phyloP scores from a whole-genome alignment of 2,113 vertebrate species.

The Coptodon bakossiorum region DNA sequence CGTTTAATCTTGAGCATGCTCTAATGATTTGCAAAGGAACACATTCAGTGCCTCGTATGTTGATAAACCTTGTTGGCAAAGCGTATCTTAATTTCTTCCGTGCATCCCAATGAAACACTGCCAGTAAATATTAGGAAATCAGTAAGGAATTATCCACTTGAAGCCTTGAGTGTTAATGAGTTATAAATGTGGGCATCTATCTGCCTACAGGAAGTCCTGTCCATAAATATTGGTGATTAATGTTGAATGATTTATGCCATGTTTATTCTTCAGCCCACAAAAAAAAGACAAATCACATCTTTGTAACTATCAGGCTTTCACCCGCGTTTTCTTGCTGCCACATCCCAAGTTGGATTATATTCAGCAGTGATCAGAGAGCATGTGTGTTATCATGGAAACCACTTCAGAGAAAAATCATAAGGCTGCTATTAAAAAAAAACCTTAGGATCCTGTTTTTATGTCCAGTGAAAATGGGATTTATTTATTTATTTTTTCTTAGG shows the following conservation, averaged over 20 bases:
- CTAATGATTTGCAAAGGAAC: conserved; percentile 41
- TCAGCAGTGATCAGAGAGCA: background rate
- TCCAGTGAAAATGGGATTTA: background rate
- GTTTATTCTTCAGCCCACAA: background rate
- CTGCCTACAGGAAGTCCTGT: background rate
- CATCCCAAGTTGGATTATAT: background rate
- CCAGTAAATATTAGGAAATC: background rate
- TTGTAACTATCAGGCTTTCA: background rate
- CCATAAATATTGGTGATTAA: background rate
- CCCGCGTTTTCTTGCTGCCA: background rate
- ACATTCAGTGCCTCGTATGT: conserved; percentile 19
- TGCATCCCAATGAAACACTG: background rate
- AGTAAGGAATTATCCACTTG: background rate
- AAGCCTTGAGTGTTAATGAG: conserved; percentile 1
- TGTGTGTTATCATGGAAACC: background rate
- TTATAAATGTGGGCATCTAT: conserved; percentile 9
- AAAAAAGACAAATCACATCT: background rate
- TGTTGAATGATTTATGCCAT: background rate
- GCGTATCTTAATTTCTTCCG: background rate
- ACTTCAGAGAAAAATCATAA: background rate
- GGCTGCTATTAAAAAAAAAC: background rate
- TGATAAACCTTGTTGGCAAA: conserved; percentile 12
- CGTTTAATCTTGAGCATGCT: conserved; percentile 32
- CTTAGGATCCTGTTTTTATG: background rate
- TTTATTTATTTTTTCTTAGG: background rate